Percentiles rank a stretch among this genome's conserved stretches.
Conservation (phyloP, 2,113 vertebrate species). For the Nerophis lumbriciformis region DNA sequence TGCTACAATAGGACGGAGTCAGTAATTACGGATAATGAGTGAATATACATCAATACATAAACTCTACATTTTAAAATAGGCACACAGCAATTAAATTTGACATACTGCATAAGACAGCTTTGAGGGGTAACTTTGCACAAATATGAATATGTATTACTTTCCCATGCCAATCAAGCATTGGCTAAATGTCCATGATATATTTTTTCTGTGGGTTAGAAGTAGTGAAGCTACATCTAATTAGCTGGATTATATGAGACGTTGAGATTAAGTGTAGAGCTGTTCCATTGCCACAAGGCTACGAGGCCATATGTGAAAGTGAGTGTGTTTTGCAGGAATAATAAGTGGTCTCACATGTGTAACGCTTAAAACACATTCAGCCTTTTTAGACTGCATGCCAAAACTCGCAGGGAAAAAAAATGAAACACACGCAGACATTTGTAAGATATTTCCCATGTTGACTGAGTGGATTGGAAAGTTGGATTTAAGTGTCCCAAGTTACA, state of each 20-base stretch:
- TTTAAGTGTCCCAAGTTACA: conserved; percentile 63
- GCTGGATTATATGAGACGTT: conserved; percentile 54
- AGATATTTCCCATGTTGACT: conserved; percentile 61
- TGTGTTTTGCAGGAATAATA: conserved; percentile 58
- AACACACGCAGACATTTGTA: conserved; percentile 58
- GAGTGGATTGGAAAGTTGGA: conserved; percentile 58
- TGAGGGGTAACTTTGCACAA: conserved; percentile 40
- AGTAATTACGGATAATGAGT: conserved; percentile 25
- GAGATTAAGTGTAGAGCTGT: conserved; percentile 45
- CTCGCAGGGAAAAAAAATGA: conserved; percentile 21
- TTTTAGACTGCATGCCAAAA: conserved; percentile 40
- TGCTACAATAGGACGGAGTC: conserved; percentile 39
- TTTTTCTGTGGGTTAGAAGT: conserved; percentile 55
- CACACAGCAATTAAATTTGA: conserved; percentile 60
- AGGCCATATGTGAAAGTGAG: conserved; percentile 36
- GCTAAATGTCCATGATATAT: conserved; percentile 61
- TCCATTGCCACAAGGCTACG: conserved; percentile 39
- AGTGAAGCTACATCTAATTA: conserved; percentile 64
- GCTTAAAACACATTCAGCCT: conserved; percentile 50
- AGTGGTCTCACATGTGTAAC: conserved; percentile 60
- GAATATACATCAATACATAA: conserved; percentile 50
- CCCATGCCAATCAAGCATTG: conserved; percentile 59
- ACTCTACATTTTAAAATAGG: conserved; percentile 43
- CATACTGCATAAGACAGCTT: conserved; percentile 51
- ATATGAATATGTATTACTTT: conserved; percentile 65